phyloP scores from a whole-genome alignment of 2,797 vertebrate genomes.

The Enteromius argenteus region DNA sequence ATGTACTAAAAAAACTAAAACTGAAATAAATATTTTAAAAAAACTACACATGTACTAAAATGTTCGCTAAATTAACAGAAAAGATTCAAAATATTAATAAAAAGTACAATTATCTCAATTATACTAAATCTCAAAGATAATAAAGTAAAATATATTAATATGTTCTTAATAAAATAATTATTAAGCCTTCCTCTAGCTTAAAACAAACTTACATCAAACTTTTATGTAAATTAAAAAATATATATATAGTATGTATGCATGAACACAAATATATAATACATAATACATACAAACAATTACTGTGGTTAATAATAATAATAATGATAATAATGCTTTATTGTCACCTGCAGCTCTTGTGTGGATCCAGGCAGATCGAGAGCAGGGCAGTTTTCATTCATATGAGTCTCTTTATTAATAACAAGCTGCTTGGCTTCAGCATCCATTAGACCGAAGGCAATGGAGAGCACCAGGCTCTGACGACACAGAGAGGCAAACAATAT shows the following conservation, averaged over 20 bases:
- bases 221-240: background rate
- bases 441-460: slow-evolving; percentile 69
- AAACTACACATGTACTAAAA: background rate
- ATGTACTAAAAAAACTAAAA: background rate
- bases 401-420: slow-evolving; percentile 50
- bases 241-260: too few relatives aligned
- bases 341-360: slow-evolving; percentile 70
- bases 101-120: background rate
- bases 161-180: background rate
- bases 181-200: background rate
- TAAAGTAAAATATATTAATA: background rate
- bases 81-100: background rate
- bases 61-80: background rate
- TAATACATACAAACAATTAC: too few relatives aligned
- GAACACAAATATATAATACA: too few relatives aligned
- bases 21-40: background rate
- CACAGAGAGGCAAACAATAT: background rate
- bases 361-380: slow-evolving; percentile 48
- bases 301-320: background rate
- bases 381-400: slow-evolving; percentile 70
- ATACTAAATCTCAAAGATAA: background rate
- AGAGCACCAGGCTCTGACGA: slow-evolving; percentile 70
- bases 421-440: slow-evolving; percentile 66
- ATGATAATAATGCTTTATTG: background rate
- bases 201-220: background rate